phyloP scores from a whole-genome alignment of 2,113 vertebrate species.

The Circaetus cinerascens region DNA sequence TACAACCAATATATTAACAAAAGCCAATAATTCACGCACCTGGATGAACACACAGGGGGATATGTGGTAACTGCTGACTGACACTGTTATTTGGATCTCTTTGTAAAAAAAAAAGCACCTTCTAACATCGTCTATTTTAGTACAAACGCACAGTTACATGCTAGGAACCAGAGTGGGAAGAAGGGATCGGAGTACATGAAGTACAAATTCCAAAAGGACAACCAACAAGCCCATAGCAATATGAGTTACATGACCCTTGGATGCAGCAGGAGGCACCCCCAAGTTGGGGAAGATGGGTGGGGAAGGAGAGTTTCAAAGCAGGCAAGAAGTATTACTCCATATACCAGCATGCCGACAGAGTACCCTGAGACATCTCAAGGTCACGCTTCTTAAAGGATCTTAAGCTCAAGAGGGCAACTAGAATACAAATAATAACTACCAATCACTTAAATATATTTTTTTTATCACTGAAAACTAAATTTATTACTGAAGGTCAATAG shows the following conservation, averaged over 20 bases:
- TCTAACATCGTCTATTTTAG: neutral
- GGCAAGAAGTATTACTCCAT: neutral
- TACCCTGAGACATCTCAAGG: neutral
- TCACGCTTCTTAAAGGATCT: neutral
- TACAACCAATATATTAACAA: neutral
- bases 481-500: neutral
- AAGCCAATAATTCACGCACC: neutral
- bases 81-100: neutral
- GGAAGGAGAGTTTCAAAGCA: neutral
- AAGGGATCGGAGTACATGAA: neutral
- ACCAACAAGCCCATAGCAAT: neutral
- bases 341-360: neutral
- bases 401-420: neutral
- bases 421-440: neutral
- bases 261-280: neutral
- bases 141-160: rapidly evolving
- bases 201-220: neutral
- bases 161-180: neutral
- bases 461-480: neutral
- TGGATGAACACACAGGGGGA: neutral
- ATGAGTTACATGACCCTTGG: neutral
- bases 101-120: neutral
- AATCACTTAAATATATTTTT: neutral
- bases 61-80: neutral
- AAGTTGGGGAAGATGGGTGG: neutral